Evolutionary conservation across 2,888 invertebrate species (phyloP), one percentile per base, ranked within the genome.

Genomic region (Thumatha senex): DNA sequence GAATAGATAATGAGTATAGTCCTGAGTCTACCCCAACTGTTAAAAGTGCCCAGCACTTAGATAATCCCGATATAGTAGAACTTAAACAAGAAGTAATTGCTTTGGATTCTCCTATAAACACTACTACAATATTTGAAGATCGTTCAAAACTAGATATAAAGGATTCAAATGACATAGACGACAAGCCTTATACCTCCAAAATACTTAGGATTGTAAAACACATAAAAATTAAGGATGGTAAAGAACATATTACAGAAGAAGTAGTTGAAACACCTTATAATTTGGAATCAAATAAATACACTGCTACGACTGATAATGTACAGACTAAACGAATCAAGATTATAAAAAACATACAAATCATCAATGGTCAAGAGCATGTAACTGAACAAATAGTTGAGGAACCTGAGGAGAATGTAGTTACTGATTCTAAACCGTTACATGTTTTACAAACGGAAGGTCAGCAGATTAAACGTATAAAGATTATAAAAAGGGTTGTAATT

Each of bases 241-340:
- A 96, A 82, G 97, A 97, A 80, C 94, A 95, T 56, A 93, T 96
- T 0, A 95, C 95, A 0, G 97, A 97, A 84, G 97, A 97, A 86
- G 89, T 96, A 0, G 93, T 96, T 46, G 97, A 97, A 73, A 96
- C 97, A 80, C 97, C 97, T 0, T 96, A 95, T 76, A 95, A 95
- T 73, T 86, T 95, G 7, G 95, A 95, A 82, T n/a, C 24, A 7
- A 10, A 15, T 12, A 31, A 40, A 24, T 30, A 35, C 13, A 18
- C 18, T 42, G 10, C 13, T n/a, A 18, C 35, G 40, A 38, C 12
- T 2, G 39, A 42, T 10, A 15, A 7, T 46, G 9, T 1, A 8
- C 30, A 29, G 18, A 15, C 9, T n/a, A 45, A 41, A 14, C 40
- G 56, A 24, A 55, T 71, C 3, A 52, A 44, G 18, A 47, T 59